Evolutionary conservation across 2,797 vertebrate genomes (phyloP).

Genomic region (Denticeps clupeoides): DNA sequence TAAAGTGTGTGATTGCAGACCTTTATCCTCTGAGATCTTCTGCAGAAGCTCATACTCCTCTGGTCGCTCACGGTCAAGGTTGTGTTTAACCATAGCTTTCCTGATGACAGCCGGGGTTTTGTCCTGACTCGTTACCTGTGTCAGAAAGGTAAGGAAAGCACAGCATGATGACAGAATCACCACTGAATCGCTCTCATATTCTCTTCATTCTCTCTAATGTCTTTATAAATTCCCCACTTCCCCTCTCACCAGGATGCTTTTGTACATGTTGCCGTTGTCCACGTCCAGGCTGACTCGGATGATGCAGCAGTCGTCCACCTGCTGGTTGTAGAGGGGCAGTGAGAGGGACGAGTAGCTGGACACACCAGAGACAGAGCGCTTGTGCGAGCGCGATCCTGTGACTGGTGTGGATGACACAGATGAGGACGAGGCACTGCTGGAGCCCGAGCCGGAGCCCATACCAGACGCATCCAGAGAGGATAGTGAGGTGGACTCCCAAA

Average conservation of each 20-base stretch:
- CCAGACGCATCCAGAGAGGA: slow-evolving; percentile 74
- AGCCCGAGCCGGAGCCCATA: slow-evolving; percentile 63
- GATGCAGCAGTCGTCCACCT: slow-evolving; percentile 79
- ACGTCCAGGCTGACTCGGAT: slow-evolving; percentile 78
- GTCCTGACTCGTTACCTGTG: slow-evolving; percentile 75
- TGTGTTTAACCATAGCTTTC: slow-evolving; percentile 81
- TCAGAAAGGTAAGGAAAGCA: neutral
- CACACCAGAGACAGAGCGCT: slow-evolving; percentile 71
- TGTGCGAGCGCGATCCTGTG: slow-evolving; percentile 66
- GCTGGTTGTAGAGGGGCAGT: slow-evolving; percentile 80
- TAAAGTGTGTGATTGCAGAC: slow-evolving; percentile 31
- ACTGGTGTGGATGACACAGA: slow-evolving; percentile 53
- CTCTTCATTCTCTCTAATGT: neutral
- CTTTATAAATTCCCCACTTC: neutral
- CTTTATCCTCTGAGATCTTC: slow-evolving; percentile 72
- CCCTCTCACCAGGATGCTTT: slow-evolving; percentile 57
- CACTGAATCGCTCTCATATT: neutral
- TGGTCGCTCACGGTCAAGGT: slow-evolving; percentile 65
- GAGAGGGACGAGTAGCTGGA: slow-evolving; percentile 69
- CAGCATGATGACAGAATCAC: neutral
- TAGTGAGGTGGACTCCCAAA: slow-evolving; percentile 77
- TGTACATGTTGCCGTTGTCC: slow-evolving; percentile 83
- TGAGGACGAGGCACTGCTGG: slow-evolving; percentile 34
- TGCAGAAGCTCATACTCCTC: slow-evolving; percentile 77
- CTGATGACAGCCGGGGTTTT: slow-evolving; percentile 74